These are phyloP conservation scores for Agonum fuliginosum DNA, from an alignment of 2,888 invertebrate species.

Conservation along the genomic window DNA sequence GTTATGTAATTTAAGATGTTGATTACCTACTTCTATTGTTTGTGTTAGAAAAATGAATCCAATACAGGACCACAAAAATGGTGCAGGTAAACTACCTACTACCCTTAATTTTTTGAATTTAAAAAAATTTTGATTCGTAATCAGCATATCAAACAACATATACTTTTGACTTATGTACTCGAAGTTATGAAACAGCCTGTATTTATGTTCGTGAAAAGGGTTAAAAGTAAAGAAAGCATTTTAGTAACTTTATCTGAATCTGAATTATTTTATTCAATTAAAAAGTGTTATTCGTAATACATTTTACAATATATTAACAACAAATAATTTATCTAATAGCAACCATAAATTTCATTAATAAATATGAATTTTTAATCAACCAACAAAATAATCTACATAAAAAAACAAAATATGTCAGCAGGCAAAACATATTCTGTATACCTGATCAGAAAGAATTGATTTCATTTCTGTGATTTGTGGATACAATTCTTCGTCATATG, in stretches of 20 bases:
- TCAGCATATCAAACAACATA: too few relatives aligned
- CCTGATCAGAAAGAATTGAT: slow-evolving; percentile 40
- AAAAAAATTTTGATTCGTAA: too few relatives aligned
- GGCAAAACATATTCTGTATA: slow-evolving; percentile 28
- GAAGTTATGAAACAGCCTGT: too few relatives aligned
- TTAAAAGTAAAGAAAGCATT: too few relatives aligned
- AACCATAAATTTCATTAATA: slow-evolving; percentile 18
- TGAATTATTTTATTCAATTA: slow-evolving; percentile 44
- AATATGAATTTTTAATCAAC: slow-evolving; percentile 18
- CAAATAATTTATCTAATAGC: slow-evolving; percentile 40
- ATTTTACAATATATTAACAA: slow-evolving; percentile 34
- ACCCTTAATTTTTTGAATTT: too few relatives aligned
- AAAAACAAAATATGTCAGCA: slow-evolving; percentile 4
- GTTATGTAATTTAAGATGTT: too few relatives aligned
- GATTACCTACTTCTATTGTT: too few relatives aligned
- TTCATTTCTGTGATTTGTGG: slow-evolving; percentile 39
- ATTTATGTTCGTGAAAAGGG: too few relatives aligned
- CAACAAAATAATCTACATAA: slow-evolving; percentile 26
- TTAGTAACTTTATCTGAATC: slow-evolving; percentile 22
- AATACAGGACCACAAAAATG: too few relatives aligned
- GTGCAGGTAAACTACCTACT: too few relatives aligned
- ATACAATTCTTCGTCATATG: slow-evolving; percentile 20
- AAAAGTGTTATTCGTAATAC: slow-evolving; percentile 43
- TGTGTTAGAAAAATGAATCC: too few relatives aligned
- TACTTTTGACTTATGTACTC: too few relatives aligned